Conservation (phyloP, 92 coral and sea anemone species). For the Bergia sp. region DNA sequence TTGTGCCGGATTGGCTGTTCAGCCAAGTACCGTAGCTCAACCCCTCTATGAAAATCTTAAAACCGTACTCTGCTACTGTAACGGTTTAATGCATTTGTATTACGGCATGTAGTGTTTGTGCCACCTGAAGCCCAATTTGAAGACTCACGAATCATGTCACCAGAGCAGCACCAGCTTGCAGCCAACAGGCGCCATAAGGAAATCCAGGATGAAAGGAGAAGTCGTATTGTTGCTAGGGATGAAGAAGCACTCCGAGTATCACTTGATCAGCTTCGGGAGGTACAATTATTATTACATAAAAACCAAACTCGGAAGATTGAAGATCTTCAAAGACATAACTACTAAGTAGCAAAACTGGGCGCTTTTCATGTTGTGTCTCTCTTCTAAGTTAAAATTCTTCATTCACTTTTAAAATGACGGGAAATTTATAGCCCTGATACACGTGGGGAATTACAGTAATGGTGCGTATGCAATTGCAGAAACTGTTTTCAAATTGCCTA, state of each 20-base stretch:
- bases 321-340: no score
- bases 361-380: no score
- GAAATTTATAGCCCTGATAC: no score
- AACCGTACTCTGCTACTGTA: background rate
- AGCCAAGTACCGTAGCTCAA: slow-evolving; percentile 20
- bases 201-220: slow-evolving; percentile 31
- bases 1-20: background rate
- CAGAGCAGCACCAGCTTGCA: slow-evolving; percentile 43
- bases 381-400: no score
- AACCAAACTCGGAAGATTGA: no score
- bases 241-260: slow-evolving; percentile 82
- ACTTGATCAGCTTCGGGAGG: slow-evolving; percentile 83
- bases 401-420: no score
- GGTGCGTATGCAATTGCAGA: no score
- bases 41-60: slow-evolving; percentile 13
- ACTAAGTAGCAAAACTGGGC: no score
- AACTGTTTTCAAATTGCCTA: no score
- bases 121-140: slow-evolving; percentile 43
- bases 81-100: background rate
- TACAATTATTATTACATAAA: background rate
- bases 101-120: slow-evolving; percentile 24
- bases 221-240: slow-evolving; percentile 54
- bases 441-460: no score
- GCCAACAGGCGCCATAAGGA: slow-evolving; percentile 31
- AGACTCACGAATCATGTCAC: slow-evolving; percentile 39